Conservation (phyloP, 2,113 vertebrate species). For the Muscicapa adusta region DNA sequence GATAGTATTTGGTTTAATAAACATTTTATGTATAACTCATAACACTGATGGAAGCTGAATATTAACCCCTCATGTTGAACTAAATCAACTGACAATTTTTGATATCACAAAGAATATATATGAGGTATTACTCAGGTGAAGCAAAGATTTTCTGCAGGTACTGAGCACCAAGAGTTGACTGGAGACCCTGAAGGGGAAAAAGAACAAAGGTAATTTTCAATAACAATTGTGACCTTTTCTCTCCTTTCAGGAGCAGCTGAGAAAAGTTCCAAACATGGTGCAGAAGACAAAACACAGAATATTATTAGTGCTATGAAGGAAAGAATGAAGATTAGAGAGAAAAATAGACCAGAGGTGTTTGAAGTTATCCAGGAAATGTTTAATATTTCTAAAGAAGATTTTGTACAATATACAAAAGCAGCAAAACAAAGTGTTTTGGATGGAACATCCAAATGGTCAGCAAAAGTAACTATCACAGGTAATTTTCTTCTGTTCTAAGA, state of each 20-base stretch:
- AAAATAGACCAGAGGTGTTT: slow-evolving; percentile 94
- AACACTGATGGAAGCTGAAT: neutral
- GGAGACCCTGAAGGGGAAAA: neutral
- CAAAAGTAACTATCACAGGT: slow-evolving; percentile 97
- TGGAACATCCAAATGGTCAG: slow-evolving; percentile 98
- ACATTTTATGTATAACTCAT: neutral
- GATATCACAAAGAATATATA: neutral
- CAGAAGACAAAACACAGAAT: slow-evolving; percentile 96
- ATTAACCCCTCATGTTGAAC: neutral
- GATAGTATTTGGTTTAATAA: neutral
- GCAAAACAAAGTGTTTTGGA: slow-evolving; percentile 95
- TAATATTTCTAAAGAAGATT: slow-evolving; percentile 89
- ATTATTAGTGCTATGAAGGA: slow-evolving; percentile 99
- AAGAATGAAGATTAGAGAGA: slow-evolving; percentile 96
- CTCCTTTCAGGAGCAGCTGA: slow-evolving; percentile 87
- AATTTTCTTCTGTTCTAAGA: neutral
- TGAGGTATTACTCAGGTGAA: neutral
- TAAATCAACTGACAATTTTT: neutral
- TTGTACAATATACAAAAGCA: slow-evolving; percentile 84
- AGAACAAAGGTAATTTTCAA: neutral
- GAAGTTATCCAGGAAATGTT: slow-evolving; percentile 97
- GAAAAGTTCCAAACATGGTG: slow-evolving; percentile 97
- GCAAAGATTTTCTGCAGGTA: neutral
- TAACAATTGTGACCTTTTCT: neutral
- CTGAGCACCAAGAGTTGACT: neutral